These are phyloP conservation scores for Phalera bucephala DNA, from an alignment of 2,888 invertebrate species.

Conservation along the genomic window DNA sequence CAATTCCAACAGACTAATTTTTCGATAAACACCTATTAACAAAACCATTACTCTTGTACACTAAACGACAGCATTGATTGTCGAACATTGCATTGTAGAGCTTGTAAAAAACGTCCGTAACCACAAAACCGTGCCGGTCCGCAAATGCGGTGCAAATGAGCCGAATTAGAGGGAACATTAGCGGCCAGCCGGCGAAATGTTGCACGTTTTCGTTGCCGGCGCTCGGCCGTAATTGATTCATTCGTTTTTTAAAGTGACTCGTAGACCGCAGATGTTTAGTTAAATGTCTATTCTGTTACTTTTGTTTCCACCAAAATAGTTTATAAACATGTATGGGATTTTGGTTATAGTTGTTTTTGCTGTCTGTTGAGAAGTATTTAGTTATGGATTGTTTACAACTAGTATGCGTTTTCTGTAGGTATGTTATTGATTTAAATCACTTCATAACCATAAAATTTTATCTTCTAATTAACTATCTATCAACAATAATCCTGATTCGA, in stretches of 20 bases:
- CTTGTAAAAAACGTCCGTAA: conserved; percentile 21
- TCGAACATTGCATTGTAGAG: conserved; percentile 22
- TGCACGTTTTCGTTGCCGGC: conserved; percentile 30
- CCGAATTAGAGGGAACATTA: conserved; percentile 38
- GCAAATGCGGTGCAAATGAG: conserved; percentile 39
- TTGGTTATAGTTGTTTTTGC: too few relatives aligned
- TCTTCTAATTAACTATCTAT: too few relatives aligned
- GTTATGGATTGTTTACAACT: too few relatives aligned
- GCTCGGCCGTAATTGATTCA: conserved; percentile 34
- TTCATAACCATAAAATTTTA: too few relatives aligned
- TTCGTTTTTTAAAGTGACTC: conserved; percentile 26
- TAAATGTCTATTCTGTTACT: background rate
- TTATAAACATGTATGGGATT: too few relatives aligned
- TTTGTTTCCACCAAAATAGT: too few relatives aligned
- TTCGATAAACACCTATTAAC: background rate
- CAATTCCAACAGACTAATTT: too few relatives aligned
- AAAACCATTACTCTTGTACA: background rate
- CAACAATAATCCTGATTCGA: too few relatives aligned
- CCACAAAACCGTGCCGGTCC: conserved; percentile 29
- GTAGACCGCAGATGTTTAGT: conserved; percentile 1
- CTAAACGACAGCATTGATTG: too few relatives aligned
- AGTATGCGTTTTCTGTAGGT: too few relatives aligned
- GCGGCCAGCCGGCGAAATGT: conserved; percentile 24
- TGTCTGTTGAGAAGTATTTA: too few relatives aligned
- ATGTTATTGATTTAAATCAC: too few relatives aligned